Percentiles rank a stretch among this genome's conserved stretches.
phyloP scores from a whole-genome alignment of 2,113 vertebrate genomes.

The Edolisoma coerulescens region DNA sequence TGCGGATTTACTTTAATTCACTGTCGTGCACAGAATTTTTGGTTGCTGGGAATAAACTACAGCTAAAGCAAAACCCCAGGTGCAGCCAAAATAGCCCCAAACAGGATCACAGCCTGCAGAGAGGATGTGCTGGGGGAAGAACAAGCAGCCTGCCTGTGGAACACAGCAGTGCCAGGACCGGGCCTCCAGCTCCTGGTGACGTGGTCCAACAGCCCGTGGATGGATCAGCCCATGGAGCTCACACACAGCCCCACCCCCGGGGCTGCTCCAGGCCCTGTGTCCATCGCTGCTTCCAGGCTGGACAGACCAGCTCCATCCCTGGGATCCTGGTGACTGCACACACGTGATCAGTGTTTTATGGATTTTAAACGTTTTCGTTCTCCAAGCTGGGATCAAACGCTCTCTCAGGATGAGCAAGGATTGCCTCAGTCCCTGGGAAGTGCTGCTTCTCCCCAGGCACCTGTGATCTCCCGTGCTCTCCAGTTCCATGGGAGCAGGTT shows the following conservation, averaged over 20 bases:
- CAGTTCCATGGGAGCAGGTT: not conserved
- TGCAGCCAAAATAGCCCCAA: not conserved
- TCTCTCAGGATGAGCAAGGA: not conserved
- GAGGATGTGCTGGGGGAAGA: not conserved
- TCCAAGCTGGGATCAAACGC: not conserved
- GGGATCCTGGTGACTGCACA: not conserved
- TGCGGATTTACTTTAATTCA: not conserved
- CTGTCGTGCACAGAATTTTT: rapidly evolving
- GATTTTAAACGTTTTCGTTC: rapidly evolving
- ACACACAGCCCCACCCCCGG: too few relatives aligned
- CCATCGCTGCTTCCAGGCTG: rapidly evolving
- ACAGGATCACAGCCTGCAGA: not conserved
- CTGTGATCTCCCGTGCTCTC: not conserved
- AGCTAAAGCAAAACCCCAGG: not conserved
- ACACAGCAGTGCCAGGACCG: rapidly evolving
- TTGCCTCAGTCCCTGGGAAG: not conserved
- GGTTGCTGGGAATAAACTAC: not conserved
- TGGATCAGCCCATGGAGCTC: not conserved
- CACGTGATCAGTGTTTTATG: not conserved
- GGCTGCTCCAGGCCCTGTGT: not conserved
- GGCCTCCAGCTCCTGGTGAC: rapidly evolving
- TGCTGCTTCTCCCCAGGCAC: not conserved
- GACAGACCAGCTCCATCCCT: not conserved
- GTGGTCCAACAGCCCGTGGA: not conserved
- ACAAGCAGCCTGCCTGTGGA: not conserved